Base-by-base conservation (phyloP, 2,113 vertebrate genomes). In the Calonectris borealis region DNA sequence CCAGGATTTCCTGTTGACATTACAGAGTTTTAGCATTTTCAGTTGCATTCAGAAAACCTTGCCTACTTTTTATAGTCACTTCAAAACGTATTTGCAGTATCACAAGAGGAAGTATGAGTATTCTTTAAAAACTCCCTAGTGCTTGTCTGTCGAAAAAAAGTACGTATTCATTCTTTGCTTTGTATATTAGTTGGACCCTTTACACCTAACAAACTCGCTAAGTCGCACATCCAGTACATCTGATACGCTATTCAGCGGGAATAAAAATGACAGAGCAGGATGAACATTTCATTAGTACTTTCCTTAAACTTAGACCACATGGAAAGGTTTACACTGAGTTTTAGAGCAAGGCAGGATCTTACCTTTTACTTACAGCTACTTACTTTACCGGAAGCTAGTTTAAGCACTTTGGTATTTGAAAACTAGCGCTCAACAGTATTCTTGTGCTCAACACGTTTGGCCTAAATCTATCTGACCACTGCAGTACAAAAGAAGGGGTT, bases 1-100 rank as follows among this genome's bases (percentile, higher is more conserved):
- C 98, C 98, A 95, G 98, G 97, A 96, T 98, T 99, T 90, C 98
- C 99, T 99, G 96, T 72, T 96, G 93, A 87, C 2, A 49, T 44
- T 54, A 96, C 15, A 97, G 82, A 91, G 54, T 88, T 93, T 89
- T 90, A 96, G 20, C 66, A 70, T 76, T 86, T 94, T 86, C 58
- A 83, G 36, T 14, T 49, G 44, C 13, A 42, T 65, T 81, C 51
- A 88, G 58, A 75, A 62, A 93, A 79, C 6, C 8, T 71, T 54
- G 20, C 13, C 46, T 79, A 36, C 16, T 64, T 90, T 83, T 46
- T 48, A 76, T 10, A 69, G 34, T n/a, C 4, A 5, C n/a, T 92
- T 93, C 34, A 80, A 81, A 85, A 77, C 48, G 34, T 1, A 87
- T 32, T 13, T 88, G 70, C 38, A 68, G 9, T 77, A 60, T 17